These are phyloP conservation scores for Montipora capricornis DNA, from an alignment of 64 coral and sea anemone genomes.

Conservation along the genomic window DNA sequence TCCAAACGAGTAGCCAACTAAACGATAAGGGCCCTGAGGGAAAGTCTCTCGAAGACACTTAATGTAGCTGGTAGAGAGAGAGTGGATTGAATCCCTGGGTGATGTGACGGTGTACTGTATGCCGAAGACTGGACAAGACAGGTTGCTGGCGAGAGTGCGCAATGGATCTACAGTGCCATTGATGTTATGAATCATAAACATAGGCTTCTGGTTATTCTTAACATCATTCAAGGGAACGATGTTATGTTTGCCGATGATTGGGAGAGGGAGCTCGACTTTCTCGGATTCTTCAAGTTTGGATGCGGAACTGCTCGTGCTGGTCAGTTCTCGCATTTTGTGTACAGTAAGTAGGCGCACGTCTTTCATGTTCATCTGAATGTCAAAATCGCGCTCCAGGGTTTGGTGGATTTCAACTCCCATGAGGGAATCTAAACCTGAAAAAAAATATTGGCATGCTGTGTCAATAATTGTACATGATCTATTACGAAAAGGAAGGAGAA, in stretches of 20 bases:
- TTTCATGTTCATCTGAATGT: conserved; percentile 89
- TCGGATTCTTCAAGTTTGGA: background rate
- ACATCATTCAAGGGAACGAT: conserved; percentile 68
- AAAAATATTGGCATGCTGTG: background rate
- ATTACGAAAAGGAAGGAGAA: no score
- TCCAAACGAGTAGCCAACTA: conserved; percentile 86
- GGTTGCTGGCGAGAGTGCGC: conserved; percentile 56
- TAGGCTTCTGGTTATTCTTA: conserved; percentile 72
- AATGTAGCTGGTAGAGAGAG: conserved; percentile 75
- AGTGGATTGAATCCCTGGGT: conserved; percentile 53
- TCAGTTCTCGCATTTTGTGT: conserved; percentile 77
- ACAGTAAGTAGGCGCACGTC: conserved; percentile 85
- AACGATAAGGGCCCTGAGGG: conserved; percentile 67
- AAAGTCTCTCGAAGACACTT: conserved; percentile 58
- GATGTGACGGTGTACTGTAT: conserved; percentile 63
- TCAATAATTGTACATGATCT: no score
- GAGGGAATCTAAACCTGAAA: conserved; percentile 84
- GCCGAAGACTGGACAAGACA: conserved; percentile 71
- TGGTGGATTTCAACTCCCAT: conserved; percentile 93
- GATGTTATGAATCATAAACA: conserved; percentile 85
- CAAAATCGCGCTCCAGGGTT: conserved; percentile 88
- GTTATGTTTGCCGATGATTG: background rate
- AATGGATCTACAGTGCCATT: conserved; percentile 81
- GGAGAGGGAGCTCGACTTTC: background rate
- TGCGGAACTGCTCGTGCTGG: conserved; percentile 52